These are phyloP conservation scores for Pristionchus japonicus DNA, from an alignment of 2,888 invertebrate genomes.

Conservation along the genomic window DNA sequence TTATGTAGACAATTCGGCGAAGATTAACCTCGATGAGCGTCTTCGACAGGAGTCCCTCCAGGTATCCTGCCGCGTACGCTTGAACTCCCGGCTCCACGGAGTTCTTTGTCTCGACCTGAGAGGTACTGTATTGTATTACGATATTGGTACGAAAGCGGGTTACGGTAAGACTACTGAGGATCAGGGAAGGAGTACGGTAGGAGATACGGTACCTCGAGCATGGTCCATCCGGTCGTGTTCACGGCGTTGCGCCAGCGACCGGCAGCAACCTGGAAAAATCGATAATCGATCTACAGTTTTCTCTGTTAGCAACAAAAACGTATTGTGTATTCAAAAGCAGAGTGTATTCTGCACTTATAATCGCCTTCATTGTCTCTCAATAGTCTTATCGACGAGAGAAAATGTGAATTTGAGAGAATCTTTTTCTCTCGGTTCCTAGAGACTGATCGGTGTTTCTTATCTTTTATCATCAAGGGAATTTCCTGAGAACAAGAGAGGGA, in stretches of 20 bases:
- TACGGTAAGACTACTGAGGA: not conserved
- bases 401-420: too few relatives aligned
- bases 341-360: too few relatives aligned
- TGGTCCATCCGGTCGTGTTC: constrained; percentile 70
- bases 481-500: not conserved
- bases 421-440: not conserved
- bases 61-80: constrained; percentile 72
- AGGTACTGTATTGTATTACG: not conserved
- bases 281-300: too few relatives aligned
- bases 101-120: constrained; percentile 64
- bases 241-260: constrained; percentile 72
- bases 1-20: too few relatives aligned
- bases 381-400: too few relatives aligned
- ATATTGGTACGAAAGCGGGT: not conserved
- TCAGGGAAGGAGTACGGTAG: not conserved
- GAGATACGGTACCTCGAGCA: constrained; percentile 55
- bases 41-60: constrained; percentile 59
- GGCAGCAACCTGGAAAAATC: constrained; percentile 69
- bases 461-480: not conserved
- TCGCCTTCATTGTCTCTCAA: too few relatives aligned
- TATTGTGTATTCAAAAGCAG: too few relatives aligned
- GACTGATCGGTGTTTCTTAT: not conserved
- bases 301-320: too few relatives aligned
- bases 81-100: constrained; percentile 63
- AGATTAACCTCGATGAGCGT: constrained; percentile 14